Evolutionary conservation across 2,113 vertebrate genomes (phyloP), one percentile per base, ranked within the genome.

Genomic region (Ammodytes marinus): DNA sequence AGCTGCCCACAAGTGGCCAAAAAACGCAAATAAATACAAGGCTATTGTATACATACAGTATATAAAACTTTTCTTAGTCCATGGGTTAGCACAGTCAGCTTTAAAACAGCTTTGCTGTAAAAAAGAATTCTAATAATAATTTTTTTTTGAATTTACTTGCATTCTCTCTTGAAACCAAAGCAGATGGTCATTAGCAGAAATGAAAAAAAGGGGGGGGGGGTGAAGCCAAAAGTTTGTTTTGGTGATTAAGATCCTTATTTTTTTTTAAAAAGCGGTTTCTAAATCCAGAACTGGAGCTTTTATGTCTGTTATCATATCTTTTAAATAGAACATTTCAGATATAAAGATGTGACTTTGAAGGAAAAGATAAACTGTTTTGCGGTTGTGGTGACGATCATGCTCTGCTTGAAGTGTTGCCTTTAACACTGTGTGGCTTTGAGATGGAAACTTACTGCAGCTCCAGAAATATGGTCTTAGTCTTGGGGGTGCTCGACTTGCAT

Each of bases 391-490:
- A 54, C 27, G 7, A 14, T 7, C 6, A n/a, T 40, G 0, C 5
- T 1, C 7, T 1, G 63, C 1, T 8, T 43, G 19, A 11, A 35
- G 35, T 12, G 40, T 19, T 13, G 37, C 45, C 1, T 80, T 61
- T 14, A 69, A 15, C 46, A 43, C 27, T 4, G 43, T 14, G 76
- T 60, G 27, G 4, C 13, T 69, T 43, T 46, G 37, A 82, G 65
- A 11, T 0, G 2, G 42, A 87, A 77, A 97, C 97, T 97, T 95
- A 97, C 97, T 97, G 96, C 84, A 97, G 88, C 52, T 95, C 93
- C 85, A 97, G 77, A 74, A 97, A 95, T 83, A 98, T 79, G 0
- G 96, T 96, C 92, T 97, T 97, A 75, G 97, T 96, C 88, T 94
- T 96, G 89, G 96, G 67, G 13, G 88, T 72, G 63, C 2, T 60